Evolutionary conservation across 2,113 vertebrate species (phyloP), one percentile per base, ranked within the genome.

Genomic region (Varanus komodoensis): DNA sequence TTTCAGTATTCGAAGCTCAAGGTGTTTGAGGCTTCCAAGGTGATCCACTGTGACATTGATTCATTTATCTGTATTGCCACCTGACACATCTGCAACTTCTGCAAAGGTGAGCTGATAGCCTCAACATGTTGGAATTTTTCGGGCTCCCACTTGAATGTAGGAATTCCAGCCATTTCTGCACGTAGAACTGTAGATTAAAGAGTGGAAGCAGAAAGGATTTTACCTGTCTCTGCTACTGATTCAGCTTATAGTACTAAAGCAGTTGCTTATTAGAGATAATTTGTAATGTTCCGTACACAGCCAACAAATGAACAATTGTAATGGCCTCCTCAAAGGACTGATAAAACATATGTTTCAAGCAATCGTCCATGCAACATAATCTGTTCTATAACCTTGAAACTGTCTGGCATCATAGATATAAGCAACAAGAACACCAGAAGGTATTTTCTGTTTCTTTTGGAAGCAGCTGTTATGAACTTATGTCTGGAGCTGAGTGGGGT

Each of bases 351-450:
- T 69, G 34, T 78, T 91, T 87, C 71, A 79, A 82, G 29, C 4
- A 93, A 50, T 6, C 0, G 21, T 50, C 23, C 78, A 84, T 89
- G 81, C 87, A 91, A 87, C 25, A 90, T 61, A 32, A 85, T 38
- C 57, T 89, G 80, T 88, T 87, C 27, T 8, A 64, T 67, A 64
- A 91, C 61, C 54, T 92, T 87, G 74, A 91, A 93, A 48, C 79
- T 34, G 11, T 3, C 61, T 64, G 61, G 61, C 61, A 87, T 11
- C 7, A 5, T 87, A 67, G 1, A 84, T 74, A 91, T 8, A 7
- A 61, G 34, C 87, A 81, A 78, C 74, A 19, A 19, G 88, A 93
- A 87, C 15, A 3, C 69, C 12, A 84, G 1, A 73, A 0, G 0
- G 61, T 89, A 25, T 91, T 81, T 38, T 87, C 32, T 57, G 81